phyloP scores from a whole-genome alignment of 2,888 invertebrate genomes.

The Leucania comma region DNA sequence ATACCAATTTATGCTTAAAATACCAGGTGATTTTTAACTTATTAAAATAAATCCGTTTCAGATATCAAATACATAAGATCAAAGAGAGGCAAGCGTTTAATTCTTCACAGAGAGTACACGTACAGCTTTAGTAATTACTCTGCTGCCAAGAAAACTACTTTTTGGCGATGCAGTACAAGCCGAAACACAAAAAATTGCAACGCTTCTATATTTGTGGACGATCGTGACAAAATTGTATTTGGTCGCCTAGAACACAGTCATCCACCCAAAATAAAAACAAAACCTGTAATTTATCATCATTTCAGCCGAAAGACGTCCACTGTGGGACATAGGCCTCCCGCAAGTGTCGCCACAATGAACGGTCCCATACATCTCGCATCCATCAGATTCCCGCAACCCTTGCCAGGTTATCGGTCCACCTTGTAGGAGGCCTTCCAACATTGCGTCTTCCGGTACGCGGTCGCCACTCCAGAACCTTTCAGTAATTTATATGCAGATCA shows the following conservation, averaged over 20 bases:
- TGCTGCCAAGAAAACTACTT: not conserved
- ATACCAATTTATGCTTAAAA: not conserved
- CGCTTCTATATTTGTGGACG: slow-evolving; percentile 1
- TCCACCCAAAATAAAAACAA: slow-evolving; percentile 6
- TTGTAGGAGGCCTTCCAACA: no score
- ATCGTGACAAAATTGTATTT: not conserved
- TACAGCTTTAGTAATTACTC: slow-evolving; percentile 2
- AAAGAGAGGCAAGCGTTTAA: slow-evolving; percentile 15
- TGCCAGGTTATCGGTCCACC: no score
- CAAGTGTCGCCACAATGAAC: no score
- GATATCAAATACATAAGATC: slow-evolving; percentile 9
- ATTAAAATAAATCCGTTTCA: slow-evolving; percentile 5
- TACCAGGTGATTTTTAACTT: not conserved
- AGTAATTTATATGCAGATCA: no score
- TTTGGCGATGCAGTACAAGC: slow-evolving; percentile 24
- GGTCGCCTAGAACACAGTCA: slow-evolving; percentile 4
- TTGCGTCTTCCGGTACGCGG: no score
- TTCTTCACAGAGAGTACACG: slow-evolving; percentile 24
- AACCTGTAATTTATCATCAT: not conserved
- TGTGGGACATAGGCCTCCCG: no score
- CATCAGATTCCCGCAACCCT: no score
- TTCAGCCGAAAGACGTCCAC: no score
- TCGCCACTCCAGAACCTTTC: no score
- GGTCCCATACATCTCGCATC: no score
- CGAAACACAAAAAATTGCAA: not conserved